Base-by-base conservation (phyloP, 1,140 invertebrate genomes). In the Drosophila repletoides region DNA sequence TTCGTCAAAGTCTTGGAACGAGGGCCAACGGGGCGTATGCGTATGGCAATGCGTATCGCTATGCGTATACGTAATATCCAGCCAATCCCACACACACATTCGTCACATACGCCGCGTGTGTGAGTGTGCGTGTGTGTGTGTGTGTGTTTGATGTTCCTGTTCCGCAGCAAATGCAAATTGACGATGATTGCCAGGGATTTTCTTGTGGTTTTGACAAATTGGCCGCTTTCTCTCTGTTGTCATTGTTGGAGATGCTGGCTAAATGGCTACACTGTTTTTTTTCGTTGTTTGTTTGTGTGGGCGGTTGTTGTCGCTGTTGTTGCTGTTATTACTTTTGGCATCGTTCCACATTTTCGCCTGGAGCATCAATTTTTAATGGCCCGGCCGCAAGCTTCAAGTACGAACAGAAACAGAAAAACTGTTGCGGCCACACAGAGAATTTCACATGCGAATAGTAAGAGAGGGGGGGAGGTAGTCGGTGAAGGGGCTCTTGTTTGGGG, bases 171-270 rank as follows among this genome's bases (percentile, higher is more conserved):
- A 81, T 81, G 79, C 79, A 81, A 83, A 84, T 84, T 70, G 77
- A 76, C 34, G 41, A 71, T 63, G 31, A 63, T 60, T 58, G 43
- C 29, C 49, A 43, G 26, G 45, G 58, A 46, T 76, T 76, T 72
- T 73, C 68, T 73, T 73, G 73, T 83, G 68, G 68, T 61, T 76
- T 69, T 74, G 61, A 75, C 77, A 83, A 81, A 81, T 83, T 83
- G 77, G 61, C 55, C 63, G 59, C 56, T 81, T 83, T 66, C 53
- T 53, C 41, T 83, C 59, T 72, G 64, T 83, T 60, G 58, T 59
- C 51, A 51, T 28, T 59, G 74, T 34, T 64, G 22, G 24, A 56
- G 59, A 65, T 49, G 58, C 36, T 49, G 73, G 58, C 52, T 34
- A 65, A 64, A 65, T 64, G 56, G 58, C 56, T 73, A 73, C 77